Conservation (phyloP, 2,797 vertebrate genomes). For the Chiroxiphia lanceolata region DNA sequence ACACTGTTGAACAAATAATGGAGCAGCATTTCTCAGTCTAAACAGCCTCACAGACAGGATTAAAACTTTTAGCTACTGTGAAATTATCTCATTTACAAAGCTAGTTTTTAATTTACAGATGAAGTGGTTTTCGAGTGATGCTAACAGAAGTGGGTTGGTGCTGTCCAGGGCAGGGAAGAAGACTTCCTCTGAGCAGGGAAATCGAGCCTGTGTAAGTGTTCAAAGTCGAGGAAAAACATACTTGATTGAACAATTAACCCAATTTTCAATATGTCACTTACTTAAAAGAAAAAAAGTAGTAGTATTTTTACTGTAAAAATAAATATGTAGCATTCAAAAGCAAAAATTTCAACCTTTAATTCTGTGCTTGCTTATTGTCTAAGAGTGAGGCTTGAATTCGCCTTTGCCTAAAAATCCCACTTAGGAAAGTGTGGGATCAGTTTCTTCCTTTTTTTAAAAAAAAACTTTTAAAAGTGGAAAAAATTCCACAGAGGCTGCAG, state of each 20-base stretch:
- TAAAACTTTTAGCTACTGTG: background rate
- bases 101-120: background rate
- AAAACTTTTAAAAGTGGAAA: conserved; percentile 39
- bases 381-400: background rate
- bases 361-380: background rate
- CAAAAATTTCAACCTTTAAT: background rate
- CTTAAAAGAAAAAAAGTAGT: background rate
- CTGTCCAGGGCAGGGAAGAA: background rate
- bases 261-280: background rate
- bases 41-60: background rate
- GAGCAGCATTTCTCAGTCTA: background rate
- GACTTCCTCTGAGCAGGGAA: background rate
- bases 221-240: background rate
- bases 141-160: background rate
- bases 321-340: background rate
- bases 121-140: background rate
- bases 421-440: background rate
- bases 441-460: background rate
- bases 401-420: background rate
- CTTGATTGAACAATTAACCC: background rate
- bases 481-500: conserved; percentile 29
- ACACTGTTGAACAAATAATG: background rate
- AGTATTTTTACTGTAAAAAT: background rate
- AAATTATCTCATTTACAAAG: background rate
- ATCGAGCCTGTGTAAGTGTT: background rate